Conservation (phyloP, 2,113 vertebrate genomes). For the Scytalopus superciliaris region DNA sequence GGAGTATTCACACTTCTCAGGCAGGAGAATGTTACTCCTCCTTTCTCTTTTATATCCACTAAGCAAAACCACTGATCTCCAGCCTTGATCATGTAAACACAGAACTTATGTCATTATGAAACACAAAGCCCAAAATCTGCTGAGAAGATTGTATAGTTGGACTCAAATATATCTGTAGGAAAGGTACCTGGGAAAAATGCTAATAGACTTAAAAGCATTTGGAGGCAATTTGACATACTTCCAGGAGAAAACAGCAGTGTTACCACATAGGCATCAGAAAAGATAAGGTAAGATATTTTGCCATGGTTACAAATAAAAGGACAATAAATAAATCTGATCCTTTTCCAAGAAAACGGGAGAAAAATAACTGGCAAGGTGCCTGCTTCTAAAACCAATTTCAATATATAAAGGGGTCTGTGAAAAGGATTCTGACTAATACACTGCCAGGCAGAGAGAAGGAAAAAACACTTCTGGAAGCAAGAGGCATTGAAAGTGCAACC, state of each 20-base stretch:
- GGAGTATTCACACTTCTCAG: not conserved
- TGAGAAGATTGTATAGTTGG: not conserved
- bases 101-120: not conserved
- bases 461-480: not conserved
- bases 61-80: not conserved
- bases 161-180: not conserved
- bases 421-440: not conserved
- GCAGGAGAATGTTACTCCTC: not conserved
- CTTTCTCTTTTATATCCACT: not conserved
- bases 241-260: constrained; percentile 6
- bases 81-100: not conserved
- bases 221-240: constrained; percentile 48
- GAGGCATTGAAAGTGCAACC: not conserved
- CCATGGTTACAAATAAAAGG: constrained; percentile 42
- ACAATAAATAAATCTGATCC: constrained; percentile 15
- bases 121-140: not conserved
- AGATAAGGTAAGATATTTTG: constrained; percentile 25
- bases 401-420: not conserved
- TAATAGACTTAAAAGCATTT: constrained; percentile 21
- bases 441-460: not conserved
- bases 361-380: constrained; percentile 24
- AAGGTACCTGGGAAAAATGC: constrained; percentile 34
- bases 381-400: constrained; percentile 17
- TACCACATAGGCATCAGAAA: not conserved
- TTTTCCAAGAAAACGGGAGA: constrained; percentile 10